Conservation (phyloP, 1,140 invertebrate species). For the Orius laevigatus region DNA sequence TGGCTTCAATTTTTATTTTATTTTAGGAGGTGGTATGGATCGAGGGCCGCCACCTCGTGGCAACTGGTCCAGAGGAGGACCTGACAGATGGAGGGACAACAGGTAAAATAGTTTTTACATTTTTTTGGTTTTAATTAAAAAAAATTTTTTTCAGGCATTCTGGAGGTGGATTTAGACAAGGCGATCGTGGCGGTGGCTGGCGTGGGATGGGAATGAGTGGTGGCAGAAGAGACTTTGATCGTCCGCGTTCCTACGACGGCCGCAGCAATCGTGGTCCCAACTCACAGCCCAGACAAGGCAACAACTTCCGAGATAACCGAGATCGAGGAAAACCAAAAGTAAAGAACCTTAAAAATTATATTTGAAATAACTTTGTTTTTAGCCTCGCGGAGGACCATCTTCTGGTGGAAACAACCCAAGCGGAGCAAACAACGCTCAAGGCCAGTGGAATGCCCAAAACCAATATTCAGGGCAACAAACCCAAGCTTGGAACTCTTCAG, state of each 20-base stretch:
- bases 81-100: constrained; percentile 13
- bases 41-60: constrained; percentile 10
- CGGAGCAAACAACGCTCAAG: constrained; percentile 1
- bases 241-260: constrained; percentile 8
- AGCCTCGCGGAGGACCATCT: neutral
- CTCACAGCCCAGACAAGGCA: neutral
- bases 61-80: constrained; percentile 5
- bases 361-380: neutral
- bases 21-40: constrained; percentile 14
- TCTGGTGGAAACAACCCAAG: neutral
- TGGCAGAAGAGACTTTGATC: constrained; percentile 6
- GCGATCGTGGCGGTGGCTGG: constrained; percentile 7
- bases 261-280: neutral
- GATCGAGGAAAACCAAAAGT: neutral
- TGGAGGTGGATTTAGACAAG: constrained; percentile 9
- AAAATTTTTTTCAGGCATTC: neutral
- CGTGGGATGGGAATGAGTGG: constrained; percentile 5
- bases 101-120: neutral
- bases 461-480: neutral
- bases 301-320: neutral
- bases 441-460: constrained; percentile 2
- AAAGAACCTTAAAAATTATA: neutral
- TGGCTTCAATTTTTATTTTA: constrained; percentile 4
- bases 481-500: neutral
- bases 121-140: neutral